Percentiles rank a stretch among this genome's conserved stretches.
phyloP scores from a whole-genome alignment of 2,797 vertebrate species.

The Podarcis siculus region DNA sequence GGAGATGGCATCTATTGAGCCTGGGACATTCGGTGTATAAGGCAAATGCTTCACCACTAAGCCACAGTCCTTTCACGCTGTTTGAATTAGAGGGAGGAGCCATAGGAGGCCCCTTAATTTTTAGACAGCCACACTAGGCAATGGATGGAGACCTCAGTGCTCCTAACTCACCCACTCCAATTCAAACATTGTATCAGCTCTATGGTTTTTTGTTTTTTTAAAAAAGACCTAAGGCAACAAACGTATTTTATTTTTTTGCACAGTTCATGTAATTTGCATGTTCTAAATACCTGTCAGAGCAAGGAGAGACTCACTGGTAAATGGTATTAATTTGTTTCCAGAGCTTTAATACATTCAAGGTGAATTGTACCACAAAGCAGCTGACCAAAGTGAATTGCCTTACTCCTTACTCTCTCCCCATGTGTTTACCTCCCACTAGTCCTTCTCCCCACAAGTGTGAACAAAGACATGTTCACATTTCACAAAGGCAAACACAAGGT shows the following conservation, averaged over 20 bases:
- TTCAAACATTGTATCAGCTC: neutral
- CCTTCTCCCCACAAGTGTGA: neutral
- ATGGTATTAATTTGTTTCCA: slow-evolving; percentile 45
- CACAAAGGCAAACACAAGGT: neutral
- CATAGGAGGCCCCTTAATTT: neutral
- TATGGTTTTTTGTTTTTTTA: neutral
- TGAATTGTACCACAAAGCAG: slow-evolving; percentile 17
- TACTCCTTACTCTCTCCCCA: slow-evolving; percentile 11
- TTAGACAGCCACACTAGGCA: neutral
- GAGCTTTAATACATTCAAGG: slow-evolving; percentile 33
- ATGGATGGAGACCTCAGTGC: too few species aligned
- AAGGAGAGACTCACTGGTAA: slow-evolving; percentile 18
- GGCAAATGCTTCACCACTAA: too few species aligned
- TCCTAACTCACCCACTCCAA: too few species aligned
- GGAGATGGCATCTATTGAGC: too few species aligned
- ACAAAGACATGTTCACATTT: neutral
- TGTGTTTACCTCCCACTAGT: slow-evolving; percentile 23
- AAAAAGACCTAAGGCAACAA: slow-evolving; percentile 16
- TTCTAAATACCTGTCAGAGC: slow-evolving; percentile 49
- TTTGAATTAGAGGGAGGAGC: neutral
- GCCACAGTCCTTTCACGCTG: too few species aligned
- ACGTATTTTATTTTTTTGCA: neutral
- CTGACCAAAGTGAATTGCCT: slow-evolving; percentile 14
- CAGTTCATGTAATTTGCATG: slow-evolving; percentile 29
- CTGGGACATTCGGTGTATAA: too few species aligned